Evolutionary conservation across 1,140 invertebrate genomes (phyloP).

Genomic region (Helicoverpa armigera): DNA sequence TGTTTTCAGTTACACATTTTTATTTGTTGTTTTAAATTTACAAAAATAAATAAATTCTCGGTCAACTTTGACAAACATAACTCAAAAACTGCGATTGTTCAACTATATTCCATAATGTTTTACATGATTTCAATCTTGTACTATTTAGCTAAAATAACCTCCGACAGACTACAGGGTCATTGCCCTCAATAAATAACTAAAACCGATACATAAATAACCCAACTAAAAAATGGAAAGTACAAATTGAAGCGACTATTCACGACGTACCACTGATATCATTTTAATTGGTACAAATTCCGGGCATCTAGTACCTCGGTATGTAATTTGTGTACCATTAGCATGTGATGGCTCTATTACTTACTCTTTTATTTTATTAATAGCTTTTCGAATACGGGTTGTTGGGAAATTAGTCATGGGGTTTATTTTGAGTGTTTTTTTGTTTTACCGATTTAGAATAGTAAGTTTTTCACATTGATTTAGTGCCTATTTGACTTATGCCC

Average conservation of each 20-base stretch:
- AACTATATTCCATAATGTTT: too few relatives aligned
- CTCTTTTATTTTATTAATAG: slow-evolving; percentile 42
- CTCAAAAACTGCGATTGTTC: too few relatives aligned
- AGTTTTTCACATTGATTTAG: background rate
- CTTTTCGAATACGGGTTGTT: slow-evolving; percentile 3
- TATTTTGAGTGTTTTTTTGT: background rate
- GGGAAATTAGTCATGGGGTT: slow-evolving; percentile 50
- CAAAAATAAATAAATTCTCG: too few relatives aligned
- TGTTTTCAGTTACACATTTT: too few relatives aligned
- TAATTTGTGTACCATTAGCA: slow-evolving; percentile 62
- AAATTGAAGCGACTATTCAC: slow-evolving; percentile 12
- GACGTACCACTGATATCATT: slow-evolving; percentile 60
- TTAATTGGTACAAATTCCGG: slow-evolving; percentile 67
- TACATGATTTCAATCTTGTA: too few relatives aligned
- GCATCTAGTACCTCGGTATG: slow-evolving; percentile 61
- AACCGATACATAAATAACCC: background rate
- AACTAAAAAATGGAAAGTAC: slow-evolving; percentile 5
- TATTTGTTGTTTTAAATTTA: too few relatives aligned
- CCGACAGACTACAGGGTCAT: background rate
- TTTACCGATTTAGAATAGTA: background rate
- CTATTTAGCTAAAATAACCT: too few relatives aligned
- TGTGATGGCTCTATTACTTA: slow-evolving; percentile 45
- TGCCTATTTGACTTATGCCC: too few relatives aligned
- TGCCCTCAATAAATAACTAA: background rate
- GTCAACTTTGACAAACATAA: too few relatives aligned